Evolutionary conservation across 92 coral and sea anemone genomes (phyloP), one percentile per base, ranked within the genome.

Genomic region (Porites evermanni): DNA sequence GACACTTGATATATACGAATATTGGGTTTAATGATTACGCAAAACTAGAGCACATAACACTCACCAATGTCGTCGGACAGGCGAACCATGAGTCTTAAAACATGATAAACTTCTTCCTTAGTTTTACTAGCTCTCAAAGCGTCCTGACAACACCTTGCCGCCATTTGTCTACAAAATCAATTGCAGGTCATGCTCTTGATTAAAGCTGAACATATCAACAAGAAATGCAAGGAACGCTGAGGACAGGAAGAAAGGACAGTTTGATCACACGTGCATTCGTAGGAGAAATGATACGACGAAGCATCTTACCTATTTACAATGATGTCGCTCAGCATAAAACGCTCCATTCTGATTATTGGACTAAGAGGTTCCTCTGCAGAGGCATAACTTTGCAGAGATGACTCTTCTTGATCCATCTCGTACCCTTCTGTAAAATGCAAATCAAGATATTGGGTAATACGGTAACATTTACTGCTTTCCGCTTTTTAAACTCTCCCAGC

Each of bases 31-130:
- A 17, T 10, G 82, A 64, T 52, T 56, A 52, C 70, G 81, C 65
- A 67, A 90, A 58, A 51, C 38, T 74, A 60, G 24, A 64, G 12
- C 23, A 17, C 53, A 64, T 24, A 38, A 19, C 56, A 74, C 96
- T 94, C 74, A 97, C 99, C 99, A 10, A 97, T 90, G 90, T 97
- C 99, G 84, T 97, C 99, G 38, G 99, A 93, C 7, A 97, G 94
- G 6, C 97, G 94, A 78, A 95, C 98, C 91, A 97, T 92, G 4
- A 95, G 90, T 59, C 98, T 89, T 18, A 97, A 69, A 32, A 97
- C 95, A 53, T 95, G 98, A 77, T 97, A 94, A 83, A 95, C 88
- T 56, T 97, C 97, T 67, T 97, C 99, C 74, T 93, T 92, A 12
- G 93, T 88, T 67, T 91, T 92, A 50, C 96, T 91, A 1, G 97